Evolutionary conservation across 2,113 vertebrate species (phyloP).

Genomic region (Athene noctua): DNA sequence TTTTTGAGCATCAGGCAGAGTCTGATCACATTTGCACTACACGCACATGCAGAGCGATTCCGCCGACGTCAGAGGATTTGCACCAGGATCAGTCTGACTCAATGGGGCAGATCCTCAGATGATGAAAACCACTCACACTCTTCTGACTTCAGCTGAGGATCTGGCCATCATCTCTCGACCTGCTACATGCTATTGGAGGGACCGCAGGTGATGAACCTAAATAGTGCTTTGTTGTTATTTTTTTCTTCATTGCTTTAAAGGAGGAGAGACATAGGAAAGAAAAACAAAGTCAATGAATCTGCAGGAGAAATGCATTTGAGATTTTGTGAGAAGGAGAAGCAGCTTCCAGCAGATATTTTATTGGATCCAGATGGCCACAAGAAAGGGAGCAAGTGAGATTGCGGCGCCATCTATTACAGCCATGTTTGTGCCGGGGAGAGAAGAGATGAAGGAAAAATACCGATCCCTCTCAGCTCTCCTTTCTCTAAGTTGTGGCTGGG

Average conservation of each 20-base stretch:
- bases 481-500: neutral
- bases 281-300: conserved; percentile 29
- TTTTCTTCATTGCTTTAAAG: neutral
- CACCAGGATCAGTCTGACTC: neutral
- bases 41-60: neutral
- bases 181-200: conserved; percentile 60
- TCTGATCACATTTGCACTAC: neutral
- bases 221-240: neutral
- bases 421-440: conserved; percentile 3
- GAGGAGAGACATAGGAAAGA: neutral
- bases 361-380: neutral
- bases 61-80: neutral
- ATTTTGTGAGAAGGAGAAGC: conserved; percentile 27
- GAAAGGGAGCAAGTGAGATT: neutral
- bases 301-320: neutral
- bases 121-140: neutral
- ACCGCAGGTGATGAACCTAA: neutral
- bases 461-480: neutral
- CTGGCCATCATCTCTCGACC: conserved; percentile 35
- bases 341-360: conserved; percentile 13
- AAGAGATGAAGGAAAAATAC: conserved; percentile 12
- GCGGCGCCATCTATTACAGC: neutral
- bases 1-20: neutral
- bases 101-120: neutral
- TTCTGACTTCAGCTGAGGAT: conserved; percentile 14